Base-by-base conservation (phyloP, 2,797 vertebrate species). In the Champsocephalus gunnari region DNA sequence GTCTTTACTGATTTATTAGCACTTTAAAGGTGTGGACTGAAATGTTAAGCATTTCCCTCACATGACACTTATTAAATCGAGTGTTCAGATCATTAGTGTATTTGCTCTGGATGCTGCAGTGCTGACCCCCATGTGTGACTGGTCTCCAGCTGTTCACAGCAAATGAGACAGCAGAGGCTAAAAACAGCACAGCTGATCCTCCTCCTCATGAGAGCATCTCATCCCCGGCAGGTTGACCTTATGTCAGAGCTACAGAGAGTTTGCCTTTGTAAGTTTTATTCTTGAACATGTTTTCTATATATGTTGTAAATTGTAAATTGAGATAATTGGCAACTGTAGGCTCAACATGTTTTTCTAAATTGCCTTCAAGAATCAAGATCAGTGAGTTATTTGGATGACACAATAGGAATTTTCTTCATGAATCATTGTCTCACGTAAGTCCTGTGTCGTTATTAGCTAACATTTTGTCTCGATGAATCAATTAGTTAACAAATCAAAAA, bases 141-240 rank as follows among this genome's bases (percentile, higher is more conserved):
- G 59, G 77, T 86, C 71, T 86, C 86, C 85, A 88, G 85, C 79
- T 89, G 90, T 87, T 82, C 83, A 63, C 49, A 60, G 38, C 84
- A 93, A 92, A 92, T 89, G 89, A 92, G 82, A 88, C 86, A 78
- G 81, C 45, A 71, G 79, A 71, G 77, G 73, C 87, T 91, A 90
- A 92, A 91, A 93, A 89, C 82, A 86, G 86, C 84, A 34, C 84
- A 84, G 85, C 79, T 86, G 83, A 73, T 80, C 66, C 63, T 73
- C 81, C 21, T 68, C 72, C 72, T 66, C 43, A 5, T 67, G 61
- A 56, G 63, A 61, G 60, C 64, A 54, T 60, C 68, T 17, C 44
- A 17, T 67, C 73, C 59, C 56, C 56, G 12, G 19, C 47, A 54
- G 57, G 49, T 28, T 19, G 50, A 64, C 44, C 45, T n/a, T 1